Evolutionary conservation across 2,888 invertebrate genomes (phyloP).

Genomic region (Magallana nippona): DNA sequence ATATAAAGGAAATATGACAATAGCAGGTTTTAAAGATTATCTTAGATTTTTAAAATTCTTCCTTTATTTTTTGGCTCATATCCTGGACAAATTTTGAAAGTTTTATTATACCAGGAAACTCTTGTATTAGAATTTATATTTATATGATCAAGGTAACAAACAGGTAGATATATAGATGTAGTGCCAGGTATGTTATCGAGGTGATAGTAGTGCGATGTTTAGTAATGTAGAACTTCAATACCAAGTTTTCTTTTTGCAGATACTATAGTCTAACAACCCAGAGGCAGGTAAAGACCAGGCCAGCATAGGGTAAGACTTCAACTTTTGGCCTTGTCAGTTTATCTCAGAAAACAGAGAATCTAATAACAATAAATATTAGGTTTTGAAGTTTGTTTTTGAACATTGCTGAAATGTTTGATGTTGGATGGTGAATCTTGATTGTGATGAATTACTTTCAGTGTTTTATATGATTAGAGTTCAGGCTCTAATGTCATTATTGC

Average conservation of each 20-base stretch:
- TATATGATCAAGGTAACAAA: too few species aligned
- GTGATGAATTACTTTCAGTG: conserved; percentile 1
- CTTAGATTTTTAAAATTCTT: conserved; percentile 15
- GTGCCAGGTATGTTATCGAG: too few species aligned
- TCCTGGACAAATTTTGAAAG: too few species aligned
- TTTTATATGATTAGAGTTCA: not conserved
- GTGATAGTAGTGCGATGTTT: too few species aligned
- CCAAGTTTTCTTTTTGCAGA: too few species aligned
- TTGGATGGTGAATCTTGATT: not conserved
- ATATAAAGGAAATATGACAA: conserved; percentile 15
- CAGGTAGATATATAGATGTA: too few species aligned
- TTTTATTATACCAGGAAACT: too few species aligned
- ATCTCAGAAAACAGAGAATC: not conserved
- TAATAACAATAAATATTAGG: not conserved
- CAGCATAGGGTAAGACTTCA: too few species aligned
- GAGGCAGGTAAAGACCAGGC: too few species aligned
- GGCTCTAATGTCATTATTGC: conserved; percentile 5
- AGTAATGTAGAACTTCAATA: too few species aligned
- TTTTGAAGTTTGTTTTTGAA: conserved; percentile 21
- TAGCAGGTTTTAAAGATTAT: conserved; percentile 23
- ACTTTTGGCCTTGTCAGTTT: not conserved
- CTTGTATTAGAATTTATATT: too few species aligned
- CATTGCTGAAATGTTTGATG: not conserved
- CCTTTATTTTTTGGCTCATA: not conserved
- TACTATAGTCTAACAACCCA: too few species aligned